Percentiles rank a stretch among this genome's conserved stretches.
Evolutionary conservation across 2,113 vertebrate species (phyloP).

Genomic region (Stegostoma tigrinum): DNA sequence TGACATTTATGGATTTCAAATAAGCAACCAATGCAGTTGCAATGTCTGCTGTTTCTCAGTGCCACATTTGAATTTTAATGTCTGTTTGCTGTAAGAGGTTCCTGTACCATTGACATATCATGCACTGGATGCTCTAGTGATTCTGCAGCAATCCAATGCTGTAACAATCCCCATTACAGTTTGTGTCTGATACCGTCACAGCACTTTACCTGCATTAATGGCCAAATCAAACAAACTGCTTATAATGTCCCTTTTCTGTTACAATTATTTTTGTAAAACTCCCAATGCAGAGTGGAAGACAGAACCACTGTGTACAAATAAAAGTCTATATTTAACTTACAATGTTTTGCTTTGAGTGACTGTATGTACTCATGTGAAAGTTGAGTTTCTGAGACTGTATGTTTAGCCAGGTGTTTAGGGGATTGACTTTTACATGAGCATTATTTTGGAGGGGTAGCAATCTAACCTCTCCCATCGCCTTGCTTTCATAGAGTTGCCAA

Average conservation of each 20-base stretch:
- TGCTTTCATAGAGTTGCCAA: too few relatives aligned
- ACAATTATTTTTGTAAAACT: slow-evolving; percentile 1
- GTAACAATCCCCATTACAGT: not conserved
- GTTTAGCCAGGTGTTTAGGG: too few relatives aligned
- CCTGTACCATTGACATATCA: not conserved
- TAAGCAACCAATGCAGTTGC: not conserved
- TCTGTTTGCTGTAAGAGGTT: not conserved
- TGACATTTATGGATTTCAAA: not conserved
- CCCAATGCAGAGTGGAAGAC: not conserved
- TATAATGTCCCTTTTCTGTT: slow-evolving; percentile 1
- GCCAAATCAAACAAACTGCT: slow-evolving; percentile 29
- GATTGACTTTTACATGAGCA: too few relatives aligned
- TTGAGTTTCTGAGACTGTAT: too few relatives aligned
- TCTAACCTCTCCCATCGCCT: too few relatives aligned
- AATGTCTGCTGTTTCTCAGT: not conserved
- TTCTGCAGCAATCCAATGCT: not conserved
- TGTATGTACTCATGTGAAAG: too few relatives aligned
- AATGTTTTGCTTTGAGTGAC: not conserved
- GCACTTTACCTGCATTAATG: not conserved
- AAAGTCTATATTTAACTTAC: not conserved
- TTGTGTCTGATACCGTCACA: not conserved
- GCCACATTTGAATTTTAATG: slow-evolving; percentile 11
- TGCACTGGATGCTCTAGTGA: not conserved
- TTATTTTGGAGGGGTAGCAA: too few relatives aligned
- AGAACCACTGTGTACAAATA: not conserved